phyloP scores from a whole-genome alignment of 2,888 invertebrate species.

The Caenorhabditis wallacei region DNA sequence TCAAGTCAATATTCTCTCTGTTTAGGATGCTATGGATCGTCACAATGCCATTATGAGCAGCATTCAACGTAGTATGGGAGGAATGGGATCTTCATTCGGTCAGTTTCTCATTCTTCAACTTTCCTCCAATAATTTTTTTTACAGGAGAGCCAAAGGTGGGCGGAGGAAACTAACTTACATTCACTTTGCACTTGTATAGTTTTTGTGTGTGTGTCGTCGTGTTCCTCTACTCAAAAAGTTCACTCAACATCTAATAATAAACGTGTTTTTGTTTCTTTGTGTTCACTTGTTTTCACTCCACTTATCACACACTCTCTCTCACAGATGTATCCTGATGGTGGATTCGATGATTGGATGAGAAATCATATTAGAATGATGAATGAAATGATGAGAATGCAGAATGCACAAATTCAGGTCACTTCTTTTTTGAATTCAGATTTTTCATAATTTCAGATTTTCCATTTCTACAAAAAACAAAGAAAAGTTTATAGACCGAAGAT shows the following conservation, averaged over 20 bases:
- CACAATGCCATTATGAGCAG: slow-evolving; percentile 58
- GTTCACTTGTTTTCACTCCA: not conserved
- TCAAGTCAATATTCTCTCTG: no score
- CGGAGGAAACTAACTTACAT: slow-evolving; percentile 40
- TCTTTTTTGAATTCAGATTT: slow-evolving; percentile 7
- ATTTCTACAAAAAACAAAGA: slow-evolving; percentile 11
- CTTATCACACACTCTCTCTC: no score
- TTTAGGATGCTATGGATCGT: slow-evolving; percentile 53
- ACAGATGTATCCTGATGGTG: slow-evolving; percentile 11
- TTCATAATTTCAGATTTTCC: not conserved
- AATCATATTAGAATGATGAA: slow-evolving; percentile 41
- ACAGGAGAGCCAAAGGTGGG: slow-evolving; percentile 59
- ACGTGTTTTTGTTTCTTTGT: slow-evolving; percentile 49
- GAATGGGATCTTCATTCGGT: slow-evolving; percentile 47
- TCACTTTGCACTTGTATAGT: slow-evolving; percentile 31
- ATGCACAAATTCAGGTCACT: slow-evolving; percentile 51
- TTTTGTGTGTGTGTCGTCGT: slow-evolving; percentile 27
- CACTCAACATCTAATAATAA: slow-evolving; percentile 46
- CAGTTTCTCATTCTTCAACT: not conserved
- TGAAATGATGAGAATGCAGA: slow-evolving; percentile 53
- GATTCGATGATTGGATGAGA: slow-evolving; percentile 44
- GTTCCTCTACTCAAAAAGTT: not conserved
- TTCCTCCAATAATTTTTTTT: not conserved
- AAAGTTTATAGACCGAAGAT: not conserved
- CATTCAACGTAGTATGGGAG: slow-evolving; percentile 52